Conservation (phyloP, 2,113 vertebrate species). For the Otocyon megalotis region DNA sequence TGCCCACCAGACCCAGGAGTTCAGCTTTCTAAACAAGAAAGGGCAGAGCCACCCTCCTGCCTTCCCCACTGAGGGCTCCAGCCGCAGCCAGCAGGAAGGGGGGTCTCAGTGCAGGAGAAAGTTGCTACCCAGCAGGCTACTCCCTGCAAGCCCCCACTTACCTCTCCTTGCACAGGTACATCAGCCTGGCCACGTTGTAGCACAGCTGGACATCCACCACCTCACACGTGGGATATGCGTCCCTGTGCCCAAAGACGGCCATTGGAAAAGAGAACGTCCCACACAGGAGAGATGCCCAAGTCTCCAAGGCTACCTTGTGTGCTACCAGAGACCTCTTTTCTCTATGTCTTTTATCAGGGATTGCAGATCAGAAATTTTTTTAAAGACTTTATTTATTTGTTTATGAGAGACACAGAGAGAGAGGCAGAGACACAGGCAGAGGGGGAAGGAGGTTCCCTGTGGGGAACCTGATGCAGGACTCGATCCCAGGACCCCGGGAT, state of each 20-base stretch:
- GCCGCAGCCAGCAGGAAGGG: neutral
- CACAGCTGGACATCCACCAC: slow-evolving; percentile 92
- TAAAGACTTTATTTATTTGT: no score
- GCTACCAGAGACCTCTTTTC: neutral
- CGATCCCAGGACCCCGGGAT: no score
- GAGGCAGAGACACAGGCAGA: no score
- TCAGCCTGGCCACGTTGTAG: slow-evolving; percentile 92
- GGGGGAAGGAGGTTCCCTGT: no score
- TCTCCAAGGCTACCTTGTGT: neutral
- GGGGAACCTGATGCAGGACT: no score
- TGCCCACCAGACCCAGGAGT: neutral
- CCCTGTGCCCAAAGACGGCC: slow-evolving; percentile 82
- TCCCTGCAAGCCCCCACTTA: slow-evolving; percentile 60
- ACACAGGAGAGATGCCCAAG: neutral
- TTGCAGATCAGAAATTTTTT: no score
- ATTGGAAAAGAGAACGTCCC: neutral
- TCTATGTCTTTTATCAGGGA: neutral
- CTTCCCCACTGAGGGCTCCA: neutral
- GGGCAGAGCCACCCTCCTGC: neutral
- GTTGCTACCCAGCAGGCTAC: no score
- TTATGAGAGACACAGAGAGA: no score
- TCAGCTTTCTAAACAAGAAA: neutral
- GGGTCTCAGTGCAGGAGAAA: no score
- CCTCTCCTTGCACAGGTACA: slow-evolving; percentile 92
- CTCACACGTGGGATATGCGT: slow-evolving; percentile 92